Base-by-base conservation (phyloP, 2,113 vertebrate genomes). In the Oncorhynchus clarkii region DNA sequence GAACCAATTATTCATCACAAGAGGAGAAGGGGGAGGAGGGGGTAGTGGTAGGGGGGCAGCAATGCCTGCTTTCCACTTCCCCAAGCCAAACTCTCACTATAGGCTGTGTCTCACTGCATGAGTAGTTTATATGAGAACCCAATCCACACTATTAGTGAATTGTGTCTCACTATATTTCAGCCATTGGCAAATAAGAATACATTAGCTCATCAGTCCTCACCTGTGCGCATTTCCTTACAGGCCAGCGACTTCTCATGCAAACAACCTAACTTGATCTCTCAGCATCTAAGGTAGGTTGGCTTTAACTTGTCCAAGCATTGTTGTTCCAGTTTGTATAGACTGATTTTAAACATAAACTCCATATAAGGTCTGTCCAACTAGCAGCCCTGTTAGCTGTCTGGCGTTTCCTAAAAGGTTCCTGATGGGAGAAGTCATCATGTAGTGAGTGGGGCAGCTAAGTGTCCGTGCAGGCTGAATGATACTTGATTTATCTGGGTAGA, bases 1-100 rank as follows among this genome's bases (percentile, higher is more conserved):
- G 75, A 81, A 59, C 66, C 80, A 74, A 80, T 77, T 81, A 76
- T 66, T 72, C 45, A 68, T 76, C 65, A 27, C 70, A 31, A 67
- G 29, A 18, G 65, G 59, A 5, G n/a, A 22, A n/a, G n/a, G 20
- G 27, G 66, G 12, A 9, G 12, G 26, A 67, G 29, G 14, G 0
- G 20, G 59, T 18, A 4, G 3, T 31, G 59, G 9, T 8, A 2
- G 6, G 3, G 66, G 4, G 4, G 27, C 66, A 67, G 66, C 29
- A 7, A 20, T 3, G 16, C 31, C 2, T 3, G 27, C 16, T 20
- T 68, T 34, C 29, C 12, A 13, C 29, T 68, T 20, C 27, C 27
- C 29, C 66, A 4, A 29, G 51, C 14, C 51, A 54, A 54, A 54
- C 51, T 54, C 51, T 54, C 27, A 31, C 16, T 18, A 68, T 39